Evolutionary conservation across 2,888 invertebrate genomes (phyloP).

Genomic region (Halocaridina rubra): DNA sequence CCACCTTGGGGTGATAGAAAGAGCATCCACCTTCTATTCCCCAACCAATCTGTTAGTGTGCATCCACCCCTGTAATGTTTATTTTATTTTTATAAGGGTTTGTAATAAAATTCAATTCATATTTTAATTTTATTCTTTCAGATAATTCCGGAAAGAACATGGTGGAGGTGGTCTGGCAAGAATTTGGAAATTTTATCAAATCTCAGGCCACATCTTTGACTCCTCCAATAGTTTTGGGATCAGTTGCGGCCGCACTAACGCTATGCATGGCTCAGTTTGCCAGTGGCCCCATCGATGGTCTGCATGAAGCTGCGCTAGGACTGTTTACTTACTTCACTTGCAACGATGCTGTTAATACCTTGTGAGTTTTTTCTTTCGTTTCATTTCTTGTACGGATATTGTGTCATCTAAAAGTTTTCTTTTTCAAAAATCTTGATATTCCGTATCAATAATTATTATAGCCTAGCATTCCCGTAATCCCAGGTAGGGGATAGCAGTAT

Average conservation of each 20-base stretch:
- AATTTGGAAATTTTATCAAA: constrained; percentile 33
- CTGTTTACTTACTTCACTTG: constrained; percentile 30
- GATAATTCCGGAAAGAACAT: not conserved
- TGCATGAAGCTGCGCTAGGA: constrained; percentile 12
- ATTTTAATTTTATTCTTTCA: not conserved
- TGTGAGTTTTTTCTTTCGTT: constrained; percentile 10
- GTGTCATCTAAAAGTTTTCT: not conserved
- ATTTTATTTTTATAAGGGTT: too few relatives aligned
- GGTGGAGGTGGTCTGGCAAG: constrained; percentile 27
- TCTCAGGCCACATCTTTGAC: constrained; percentile 37
- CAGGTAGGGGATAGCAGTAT: too few relatives aligned
- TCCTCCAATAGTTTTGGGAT: constrained; percentile 25
- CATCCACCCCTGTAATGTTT: too few relatives aligned
- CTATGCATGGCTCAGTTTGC: constrained; percentile 8
- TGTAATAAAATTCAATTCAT: too few relatives aligned
- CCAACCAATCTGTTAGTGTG: too few relatives aligned
- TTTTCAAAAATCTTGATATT: not conserved
- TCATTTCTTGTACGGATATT: not conserved
- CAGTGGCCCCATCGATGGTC: not conserved
- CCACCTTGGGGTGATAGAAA: too few relatives aligned
- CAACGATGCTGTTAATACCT: constrained; percentile 26
- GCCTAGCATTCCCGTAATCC: too few relatives aligned
- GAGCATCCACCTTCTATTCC: too few relatives aligned
- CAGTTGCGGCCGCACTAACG: constrained; percentile 50
- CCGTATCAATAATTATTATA: too few relatives aligned